These are phyloP conservation scores for Aleiodes leptofemur DNA, from an alignment of 2,888 invertebrate genomes.

Conservation along the genomic window DNA sequence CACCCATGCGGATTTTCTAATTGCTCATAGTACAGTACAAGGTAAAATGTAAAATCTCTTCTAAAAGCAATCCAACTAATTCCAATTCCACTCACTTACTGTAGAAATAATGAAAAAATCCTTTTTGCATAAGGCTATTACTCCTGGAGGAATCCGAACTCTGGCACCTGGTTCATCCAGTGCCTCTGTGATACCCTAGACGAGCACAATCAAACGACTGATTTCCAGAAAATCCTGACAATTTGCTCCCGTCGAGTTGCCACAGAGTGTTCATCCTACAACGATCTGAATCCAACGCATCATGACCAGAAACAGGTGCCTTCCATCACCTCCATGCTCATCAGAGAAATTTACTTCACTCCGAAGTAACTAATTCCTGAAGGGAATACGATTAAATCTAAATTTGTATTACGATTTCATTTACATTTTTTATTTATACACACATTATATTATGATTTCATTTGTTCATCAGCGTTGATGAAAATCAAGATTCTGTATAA, in stretches of 20 bases:
- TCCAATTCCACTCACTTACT: too few relatives aligned
- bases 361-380: slow-evolving; percentile 52
- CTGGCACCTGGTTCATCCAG: slow-evolving; percentile 80
- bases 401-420: background rate
- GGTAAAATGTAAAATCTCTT: slow-evolving; percentile 68
- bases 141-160: slow-evolving; percentile 77
- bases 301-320: slow-evolving; percentile 77
- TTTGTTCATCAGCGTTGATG: background rate
- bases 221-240: slow-evolving; percentile 78
- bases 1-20: slow-evolving; percentile 78
- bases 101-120: background rate
- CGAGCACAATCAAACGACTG: slow-evolving; percentile 73
- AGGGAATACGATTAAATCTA: background rate
- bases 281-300: slow-evolving; percentile 58
- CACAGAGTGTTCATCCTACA: slow-evolving; percentile 76
- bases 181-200: slow-evolving; percentile 76
- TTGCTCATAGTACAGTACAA: slow-evolving; percentile 78
- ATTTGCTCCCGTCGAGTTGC: slow-evolving; percentile 76
- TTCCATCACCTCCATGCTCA: slow-evolving; percentile 76
- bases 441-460: background rate
- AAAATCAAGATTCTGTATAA: background rate
- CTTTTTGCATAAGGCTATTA: slow-evolving; percentile 74
- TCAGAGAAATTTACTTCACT: slow-evolving; percentile 72
- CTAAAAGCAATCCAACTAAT: background rate
- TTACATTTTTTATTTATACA: slow-evolving; percentile 3